Percentiles rank a stretch among this genome's conserved stretches.
These are phyloP conservation scores for Theropithecus gelada DNA, from an alignment of 2,113 vertebrate genomes.

Conservation along the genomic window DNA sequence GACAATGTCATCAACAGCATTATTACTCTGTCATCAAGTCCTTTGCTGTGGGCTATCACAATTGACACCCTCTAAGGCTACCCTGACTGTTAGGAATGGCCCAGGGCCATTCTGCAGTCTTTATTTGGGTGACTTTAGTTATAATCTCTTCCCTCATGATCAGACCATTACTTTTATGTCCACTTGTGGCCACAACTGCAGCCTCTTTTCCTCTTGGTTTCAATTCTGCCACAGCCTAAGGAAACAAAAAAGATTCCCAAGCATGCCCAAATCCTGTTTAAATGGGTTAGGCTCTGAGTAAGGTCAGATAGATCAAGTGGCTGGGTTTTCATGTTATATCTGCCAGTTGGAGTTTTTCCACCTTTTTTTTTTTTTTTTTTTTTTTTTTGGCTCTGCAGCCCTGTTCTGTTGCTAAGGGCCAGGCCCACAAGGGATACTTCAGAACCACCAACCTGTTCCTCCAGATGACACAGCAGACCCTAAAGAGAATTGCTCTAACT, in stretches of 20 bases:
- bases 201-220: background rate
- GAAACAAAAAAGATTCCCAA: background rate
- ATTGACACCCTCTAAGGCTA: background rate
- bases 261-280: background rate
- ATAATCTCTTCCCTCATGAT: background rate
- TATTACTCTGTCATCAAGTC: background rate
- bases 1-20: background rate
- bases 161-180: background rate
- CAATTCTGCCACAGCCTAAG: background rate
- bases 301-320: background rate
- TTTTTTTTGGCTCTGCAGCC: background rate
- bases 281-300: background rate
- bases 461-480: background rate
- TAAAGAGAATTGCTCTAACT: background rate
- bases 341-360: background rate
- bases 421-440: background rate
- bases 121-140: background rate
- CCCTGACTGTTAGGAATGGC: background rate
- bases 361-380: no score
- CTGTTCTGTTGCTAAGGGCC: background rate
- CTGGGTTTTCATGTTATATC: background rate
- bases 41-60: background rate
- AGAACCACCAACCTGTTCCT: background rate
- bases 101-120: background rate
- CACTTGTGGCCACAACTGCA: background rate